Base-by-base conservation (phyloP, 2,888 invertebrate species). In the Trichacis sp. region DNA sequence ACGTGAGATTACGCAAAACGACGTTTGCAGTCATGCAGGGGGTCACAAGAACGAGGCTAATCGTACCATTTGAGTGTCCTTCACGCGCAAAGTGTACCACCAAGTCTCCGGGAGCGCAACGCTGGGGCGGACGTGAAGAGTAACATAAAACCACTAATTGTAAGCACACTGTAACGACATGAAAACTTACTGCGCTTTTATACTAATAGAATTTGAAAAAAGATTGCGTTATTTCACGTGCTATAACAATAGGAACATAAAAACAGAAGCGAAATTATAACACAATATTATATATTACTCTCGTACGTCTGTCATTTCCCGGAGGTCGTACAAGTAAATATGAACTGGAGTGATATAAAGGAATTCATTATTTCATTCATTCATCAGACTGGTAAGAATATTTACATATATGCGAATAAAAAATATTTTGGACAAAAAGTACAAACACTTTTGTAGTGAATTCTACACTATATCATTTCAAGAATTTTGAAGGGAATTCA, bases 1-100 rank as follows among this genome's bases (percentile, higher is more conserved):
- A 51, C 66, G 61, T 62, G 66, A 66, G 66, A 66, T 62, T 66
- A 55, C 45, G 43, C 58, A 57, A 62, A 66, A 52, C 58, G 62
- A 58, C 61, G 61, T 40, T 58, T 48, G 57, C 51, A 57, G 51
- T 50, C 65, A 61, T 61, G 65, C 65, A 65, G 20, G 48, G 40
- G 65, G 33, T 56, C 54, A 47, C 51, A 55, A 58, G 65, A 57
- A 61, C 57, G 61, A 65, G 61, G 61, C 54, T 53, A 48, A 49
- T 65, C 53, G 61, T 65, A 54, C 51, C 61, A 53, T 61, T 65
- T 61, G 54, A 61, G 51, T 54, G 61, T 61, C 65, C 65, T 58
- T 57, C 45, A 61, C 57, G 61, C 47, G 48, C 56, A 38, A 60
- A 49, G 43, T 49, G 53, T 38, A 20, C 19, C 20, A 4, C 55